Evolutionary conservation across 23 tunicate species (phyloP).

Genomic region (Trididemnum clinides): DNA sequence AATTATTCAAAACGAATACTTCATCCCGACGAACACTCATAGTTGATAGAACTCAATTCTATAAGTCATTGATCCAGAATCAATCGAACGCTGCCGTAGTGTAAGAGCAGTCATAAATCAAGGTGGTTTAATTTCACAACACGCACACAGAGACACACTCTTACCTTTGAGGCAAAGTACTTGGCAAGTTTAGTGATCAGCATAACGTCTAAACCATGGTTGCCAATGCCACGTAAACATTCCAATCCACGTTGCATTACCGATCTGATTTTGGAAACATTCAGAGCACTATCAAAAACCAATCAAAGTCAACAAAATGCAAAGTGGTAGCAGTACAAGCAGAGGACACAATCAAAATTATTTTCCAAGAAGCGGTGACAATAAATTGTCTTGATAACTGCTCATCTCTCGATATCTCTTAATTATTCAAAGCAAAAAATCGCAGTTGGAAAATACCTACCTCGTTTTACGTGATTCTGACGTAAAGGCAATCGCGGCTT

Average conservation of each 20-base stretch:
- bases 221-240: conserved; percentile 60
- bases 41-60: too few species aligned
- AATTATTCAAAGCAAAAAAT: too few species aligned
- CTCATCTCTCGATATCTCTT: too few species aligned
- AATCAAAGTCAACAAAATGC: background rate
- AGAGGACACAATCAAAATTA: too few species aligned
- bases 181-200: conserved; percentile 73
- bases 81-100: background rate
- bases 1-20: too few species aligned
- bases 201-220: conserved; percentile 63
- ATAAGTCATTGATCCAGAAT: too few species aligned
- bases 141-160: too few species aligned
- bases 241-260: conserved; percentile 67
- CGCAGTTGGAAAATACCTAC: too few species aligned
- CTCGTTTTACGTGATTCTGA: background rate
- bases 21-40: too few species aligned
- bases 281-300: conserved; percentile 9
- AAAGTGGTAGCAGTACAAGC: background rate
- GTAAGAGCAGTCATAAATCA: background rate
- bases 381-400: too few species aligned
- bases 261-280: conserved; percentile 29
- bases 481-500: background rate
- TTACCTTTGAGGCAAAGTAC: conserved; percentile 85
- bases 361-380: too few species aligned
- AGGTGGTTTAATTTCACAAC: background rate